A percentile compares a stretch with the other conserved stretches of the same genome.
Evolutionary conservation across 1,140 invertebrate species (phyloP).

Genomic region (Procambarus clarkii): DNA sequence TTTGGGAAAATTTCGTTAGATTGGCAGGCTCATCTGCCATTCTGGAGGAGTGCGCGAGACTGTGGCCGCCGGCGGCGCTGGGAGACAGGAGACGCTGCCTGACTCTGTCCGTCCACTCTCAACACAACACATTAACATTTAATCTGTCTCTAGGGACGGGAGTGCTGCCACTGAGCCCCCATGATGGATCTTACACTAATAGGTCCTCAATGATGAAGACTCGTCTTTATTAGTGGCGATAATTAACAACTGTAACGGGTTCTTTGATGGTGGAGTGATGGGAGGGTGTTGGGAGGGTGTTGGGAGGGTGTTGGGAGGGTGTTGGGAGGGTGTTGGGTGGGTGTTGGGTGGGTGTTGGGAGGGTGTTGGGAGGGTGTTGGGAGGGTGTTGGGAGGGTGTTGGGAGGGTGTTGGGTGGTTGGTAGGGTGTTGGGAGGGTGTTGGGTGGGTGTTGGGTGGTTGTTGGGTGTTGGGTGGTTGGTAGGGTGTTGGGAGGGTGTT

Average conservation of each 20-base stretch:
- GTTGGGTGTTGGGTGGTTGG: no score
- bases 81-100: neutral
- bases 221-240: neutral
- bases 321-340: no score
- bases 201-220: neutral
- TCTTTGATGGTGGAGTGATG: no score
- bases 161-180: neutral
- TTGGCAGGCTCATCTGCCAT: conserved; percentile 6
- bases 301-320: no score
- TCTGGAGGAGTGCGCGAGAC: neutral
- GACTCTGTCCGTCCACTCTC: neutral
- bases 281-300: no score
- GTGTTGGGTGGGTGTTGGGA: no score
- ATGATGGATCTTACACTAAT: neutral
- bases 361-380: no score
- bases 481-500: no score
- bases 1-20: conserved; percentile 3
- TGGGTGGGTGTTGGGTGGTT: no score
- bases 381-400: no score
- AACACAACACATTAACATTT: conserved; percentile 4
- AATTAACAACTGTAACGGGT: neutral
- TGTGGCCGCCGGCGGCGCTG: neutral
- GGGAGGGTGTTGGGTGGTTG: no score
- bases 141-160: neutral
- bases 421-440: no score